Percentiles rank a stretch among this genome's conserved stretches.
Evolutionary conservation across 2,888 invertebrate genomes (phyloP).

Genomic region (Diogma glabrata): DNA sequence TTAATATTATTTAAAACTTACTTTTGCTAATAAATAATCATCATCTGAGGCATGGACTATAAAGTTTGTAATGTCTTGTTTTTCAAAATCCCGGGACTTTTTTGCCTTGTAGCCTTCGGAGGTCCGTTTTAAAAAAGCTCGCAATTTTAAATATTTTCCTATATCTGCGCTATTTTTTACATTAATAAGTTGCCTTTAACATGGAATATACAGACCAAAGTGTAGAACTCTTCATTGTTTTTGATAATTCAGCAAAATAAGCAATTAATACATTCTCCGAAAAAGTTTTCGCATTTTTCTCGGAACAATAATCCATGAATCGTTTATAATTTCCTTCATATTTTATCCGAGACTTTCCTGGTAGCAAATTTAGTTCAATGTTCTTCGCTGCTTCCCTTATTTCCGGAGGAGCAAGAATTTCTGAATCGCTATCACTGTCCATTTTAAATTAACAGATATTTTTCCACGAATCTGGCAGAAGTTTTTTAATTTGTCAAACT

Average conservation of each 20-base stretch:
- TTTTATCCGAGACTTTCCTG: too few relatives aligned
- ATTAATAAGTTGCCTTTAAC: background rate
- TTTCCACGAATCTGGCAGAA: too few relatives aligned
- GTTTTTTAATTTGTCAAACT: too few relatives aligned
- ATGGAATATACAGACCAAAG: background rate
- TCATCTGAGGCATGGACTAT: slow-evolving; percentile 1
- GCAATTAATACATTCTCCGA: background rate
- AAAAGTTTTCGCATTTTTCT: background rate
- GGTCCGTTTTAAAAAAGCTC: background rate
- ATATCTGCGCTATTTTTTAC: background rate
- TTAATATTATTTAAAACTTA: too few relatives aligned
- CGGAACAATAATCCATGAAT: background rate
- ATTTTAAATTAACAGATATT: too few relatives aligned
- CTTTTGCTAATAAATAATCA: background rate
- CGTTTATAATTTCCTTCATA: background rate
- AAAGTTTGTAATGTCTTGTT: background rate
- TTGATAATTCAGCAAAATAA: background rate
- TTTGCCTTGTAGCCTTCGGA: background rate
- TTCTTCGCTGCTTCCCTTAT: too few relatives aligned
- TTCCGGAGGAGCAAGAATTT: too few relatives aligned
- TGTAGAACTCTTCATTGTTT: background rate
- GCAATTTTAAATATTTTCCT: background rate
- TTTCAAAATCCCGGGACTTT: background rate
- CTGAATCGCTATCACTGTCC: too few relatives aligned
- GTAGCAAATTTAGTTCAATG: too few relatives aligned